Percentiles rank a stretch among this genome's conserved stretches.
These are phyloP conservation scores for Megaceryle maxima DNA, from an alignment of 2,113 vertebrate genomes.

Conservation along the genomic window DNA sequence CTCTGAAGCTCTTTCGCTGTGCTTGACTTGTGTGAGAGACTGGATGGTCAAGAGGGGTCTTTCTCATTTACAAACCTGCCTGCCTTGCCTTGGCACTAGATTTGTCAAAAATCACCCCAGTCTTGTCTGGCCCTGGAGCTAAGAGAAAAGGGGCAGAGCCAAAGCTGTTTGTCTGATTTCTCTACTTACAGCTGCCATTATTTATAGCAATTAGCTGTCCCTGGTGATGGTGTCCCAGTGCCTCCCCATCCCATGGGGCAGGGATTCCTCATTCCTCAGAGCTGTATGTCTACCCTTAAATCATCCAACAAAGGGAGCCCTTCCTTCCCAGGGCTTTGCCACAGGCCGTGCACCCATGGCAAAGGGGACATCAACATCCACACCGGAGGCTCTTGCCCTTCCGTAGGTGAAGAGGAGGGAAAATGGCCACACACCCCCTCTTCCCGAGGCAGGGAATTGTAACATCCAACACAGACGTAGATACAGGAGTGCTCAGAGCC, in stretches of 20 bases:
- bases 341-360: not conserved
- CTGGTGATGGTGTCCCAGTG: not conserved
- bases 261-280: not conserved
- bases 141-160: not conserved
- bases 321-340: not conserved
- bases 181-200: not conserved
- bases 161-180: not conserved
- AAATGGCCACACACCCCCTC: not conserved
- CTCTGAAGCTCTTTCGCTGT: not conserved
- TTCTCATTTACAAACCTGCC: not conserved
- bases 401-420: not conserved
- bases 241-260: not conserved
- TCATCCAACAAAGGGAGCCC: not conserved
- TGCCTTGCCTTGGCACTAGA: not conserved
- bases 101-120: not conserved
- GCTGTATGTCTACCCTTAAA: not conserved
- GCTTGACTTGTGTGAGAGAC: not conserved
- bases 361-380: not conserved
- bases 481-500: not conserved
- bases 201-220: not conserved
- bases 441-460: not conserved
- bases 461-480: not conserved
- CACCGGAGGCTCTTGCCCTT: not conserved
- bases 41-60: not conserved
- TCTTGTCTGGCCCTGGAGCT: not conserved